Conservation (phyloP, 2,888 invertebrate species). For the Xanthorhoe designata region DNA sequence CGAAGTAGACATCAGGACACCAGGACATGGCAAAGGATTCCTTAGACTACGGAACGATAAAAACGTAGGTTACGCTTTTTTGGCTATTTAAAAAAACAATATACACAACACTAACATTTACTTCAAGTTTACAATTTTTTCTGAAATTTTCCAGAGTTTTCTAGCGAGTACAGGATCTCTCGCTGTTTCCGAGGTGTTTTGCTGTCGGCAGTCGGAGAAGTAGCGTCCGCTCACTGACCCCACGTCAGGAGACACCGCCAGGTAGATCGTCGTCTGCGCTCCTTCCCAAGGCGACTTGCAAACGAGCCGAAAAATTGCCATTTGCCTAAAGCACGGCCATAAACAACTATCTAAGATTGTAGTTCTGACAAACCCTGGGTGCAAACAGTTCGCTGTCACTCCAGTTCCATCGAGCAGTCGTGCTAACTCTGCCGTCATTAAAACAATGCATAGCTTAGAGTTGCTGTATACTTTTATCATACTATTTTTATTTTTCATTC, state of each 20-base stretch:
- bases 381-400: constrained; percentile 91
- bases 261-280: constrained; percentile 83
- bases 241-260: constrained; percentile 81
- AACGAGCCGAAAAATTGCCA: constrained; percentile 62
- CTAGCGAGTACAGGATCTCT: constrained; percentile 77
- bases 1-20: too few species aligned
- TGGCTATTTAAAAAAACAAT: too few species aligned
- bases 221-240: constrained; percentile 86
- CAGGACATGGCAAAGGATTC: too few species aligned
- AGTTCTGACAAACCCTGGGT: constrained; percentile 90
- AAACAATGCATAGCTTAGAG: constrained; percentile 91
- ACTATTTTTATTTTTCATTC: constrained; percentile 46
- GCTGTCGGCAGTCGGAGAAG: constrained; percentile 84
- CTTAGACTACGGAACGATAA: too few species aligned
- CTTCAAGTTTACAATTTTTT: neutral
- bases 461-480: constrained; percentile 61
- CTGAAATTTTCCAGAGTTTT: constrained; percentile 83
- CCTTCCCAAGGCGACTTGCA: constrained; percentile 64
- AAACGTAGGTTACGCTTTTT: too few species aligned
- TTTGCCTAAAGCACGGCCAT: constrained; percentile 52
- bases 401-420: constrained; percentile 88
- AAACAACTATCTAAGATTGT: constrained; percentile 78
- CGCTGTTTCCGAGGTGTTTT: constrained; percentile 68
- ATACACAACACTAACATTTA: neutral
- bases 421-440: constrained; percentile 90